Evolutionary conservation across 1,140 invertebrate species (phyloP).

Genomic region (Drosophila ananassae): DNA sequence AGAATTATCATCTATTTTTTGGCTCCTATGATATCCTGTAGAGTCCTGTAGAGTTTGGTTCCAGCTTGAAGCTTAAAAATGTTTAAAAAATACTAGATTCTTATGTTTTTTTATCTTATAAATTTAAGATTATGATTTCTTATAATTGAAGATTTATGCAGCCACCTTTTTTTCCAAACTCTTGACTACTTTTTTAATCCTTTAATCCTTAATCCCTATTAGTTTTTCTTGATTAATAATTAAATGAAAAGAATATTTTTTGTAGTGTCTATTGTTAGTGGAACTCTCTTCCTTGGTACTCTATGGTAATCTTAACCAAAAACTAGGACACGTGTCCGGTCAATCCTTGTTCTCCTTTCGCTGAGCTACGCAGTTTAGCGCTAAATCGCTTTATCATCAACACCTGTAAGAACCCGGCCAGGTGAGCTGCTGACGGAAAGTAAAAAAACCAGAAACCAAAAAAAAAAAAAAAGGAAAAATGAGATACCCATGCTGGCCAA

Average conservation of each 20-base stretch:
- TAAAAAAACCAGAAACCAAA: background rate
- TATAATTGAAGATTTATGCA: background rate
- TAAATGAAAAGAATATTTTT: background rate
- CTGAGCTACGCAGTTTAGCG: conserved; percentile 54
- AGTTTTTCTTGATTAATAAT: too few species aligned
- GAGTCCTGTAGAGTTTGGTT: too few species aligned
- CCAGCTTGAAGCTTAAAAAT: too few species aligned
- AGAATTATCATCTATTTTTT: too few species aligned
- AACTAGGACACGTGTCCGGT: conserved; percentile 22
- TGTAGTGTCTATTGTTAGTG: background rate
- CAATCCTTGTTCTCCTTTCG: conserved; percentile 16
- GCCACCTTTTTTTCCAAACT: background rate
- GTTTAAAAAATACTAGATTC: too few species aligned
- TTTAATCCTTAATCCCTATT: too few species aligned
- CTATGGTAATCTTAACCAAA: background rate
- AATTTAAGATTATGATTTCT: too few species aligned
- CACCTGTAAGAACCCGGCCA: conserved; percentile 49
- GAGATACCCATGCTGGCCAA: conserved; percentile 23
- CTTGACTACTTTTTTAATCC: too few species aligned
- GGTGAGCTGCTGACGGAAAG: background rate
- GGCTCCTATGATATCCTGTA: too few species aligned
- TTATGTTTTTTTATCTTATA: too few species aligned
- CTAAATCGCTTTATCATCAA: conserved; percentile 67
- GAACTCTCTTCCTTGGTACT: background rate
- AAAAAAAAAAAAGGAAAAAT: background rate